phyloP scores from a whole-genome alignment of 2,797 vertebrate genomes.

The Lemur catta region DNA sequence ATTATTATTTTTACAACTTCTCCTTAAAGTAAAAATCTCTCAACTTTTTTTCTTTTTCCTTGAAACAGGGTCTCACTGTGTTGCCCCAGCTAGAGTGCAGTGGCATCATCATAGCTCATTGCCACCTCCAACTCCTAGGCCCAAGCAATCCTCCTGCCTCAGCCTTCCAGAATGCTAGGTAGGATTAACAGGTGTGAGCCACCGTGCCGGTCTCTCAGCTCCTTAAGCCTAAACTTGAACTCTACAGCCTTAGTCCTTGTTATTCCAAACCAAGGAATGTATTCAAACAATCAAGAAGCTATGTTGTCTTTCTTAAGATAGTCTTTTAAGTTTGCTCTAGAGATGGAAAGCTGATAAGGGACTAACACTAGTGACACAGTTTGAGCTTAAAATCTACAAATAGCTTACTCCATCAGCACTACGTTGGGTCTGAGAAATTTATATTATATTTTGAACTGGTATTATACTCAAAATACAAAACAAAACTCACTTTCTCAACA shows the following conservation, averaged over 20 bases:
- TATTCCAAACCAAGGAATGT: neutral
- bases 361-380: neutral
- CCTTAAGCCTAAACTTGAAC: neutral
- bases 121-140: neutral
- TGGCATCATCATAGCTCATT: neutral
- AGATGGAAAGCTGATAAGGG: neutral
- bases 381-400: neutral
- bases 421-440: neutral
- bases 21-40: neutral
- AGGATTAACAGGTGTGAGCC: neutral
- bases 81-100: neutral
- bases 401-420: neutral
- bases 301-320: neutral
- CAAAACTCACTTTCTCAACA: neutral
- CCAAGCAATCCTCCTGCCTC: neutral
- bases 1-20: neutral
- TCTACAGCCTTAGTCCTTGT: neutral
- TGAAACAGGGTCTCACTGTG: neutral
- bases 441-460: neutral
- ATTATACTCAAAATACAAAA: neutral
- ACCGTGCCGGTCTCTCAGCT: neutral
- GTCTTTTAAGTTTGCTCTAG: neutral
- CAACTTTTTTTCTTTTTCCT: neutral
- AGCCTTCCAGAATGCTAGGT: neutral
- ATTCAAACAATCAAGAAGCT: neutral